phyloP scores from a whole-genome alignment of 2,113 vertebrate genomes.

The Sorex araneus region DNA sequence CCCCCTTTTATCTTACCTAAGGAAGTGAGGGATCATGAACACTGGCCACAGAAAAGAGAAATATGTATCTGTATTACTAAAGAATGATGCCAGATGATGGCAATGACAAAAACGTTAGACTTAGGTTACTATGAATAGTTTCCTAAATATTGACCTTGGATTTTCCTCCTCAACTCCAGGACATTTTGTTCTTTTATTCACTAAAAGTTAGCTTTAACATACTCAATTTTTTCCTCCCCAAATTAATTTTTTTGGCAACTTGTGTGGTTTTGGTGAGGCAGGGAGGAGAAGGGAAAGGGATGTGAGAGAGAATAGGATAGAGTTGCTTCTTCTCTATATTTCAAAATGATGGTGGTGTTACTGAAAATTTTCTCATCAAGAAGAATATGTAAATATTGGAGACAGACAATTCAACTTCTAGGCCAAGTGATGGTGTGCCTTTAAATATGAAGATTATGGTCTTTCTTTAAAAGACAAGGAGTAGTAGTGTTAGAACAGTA shows the following conservation, averaged over 20 bases:
- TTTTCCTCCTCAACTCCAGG: too few relatives aligned
- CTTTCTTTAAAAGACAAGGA: too few relatives aligned
- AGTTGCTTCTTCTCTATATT: not conserved
- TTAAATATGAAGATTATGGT: too few relatives aligned
- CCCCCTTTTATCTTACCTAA: not conserved
- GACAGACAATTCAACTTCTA: not conserved
- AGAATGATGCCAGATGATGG: not conserved
- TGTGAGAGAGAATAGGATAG: rapidly evolving
- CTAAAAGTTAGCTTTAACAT: too few relatives aligned
- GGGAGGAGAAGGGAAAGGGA: not conserved
- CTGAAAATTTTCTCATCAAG: not conserved
- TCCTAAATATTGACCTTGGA: not conserved
- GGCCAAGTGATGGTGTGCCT: too few relatives aligned
- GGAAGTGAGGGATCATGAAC: not conserved
- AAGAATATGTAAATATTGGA: not conserved
- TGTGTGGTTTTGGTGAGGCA: too few relatives aligned
- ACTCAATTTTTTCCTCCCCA: too few relatives aligned
- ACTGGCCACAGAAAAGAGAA: not conserved
- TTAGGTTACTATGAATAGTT: not conserved
- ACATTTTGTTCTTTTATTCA: too few relatives aligned
- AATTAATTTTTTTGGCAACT: too few relatives aligned
- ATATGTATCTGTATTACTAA: not conserved
- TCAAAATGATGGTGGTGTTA: not conserved
- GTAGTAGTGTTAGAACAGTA: not conserved
- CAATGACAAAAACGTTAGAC: not conserved